Conservation (phyloP, 1,140 invertebrate genomes). For the Aphidius gifuensis region DNA sequence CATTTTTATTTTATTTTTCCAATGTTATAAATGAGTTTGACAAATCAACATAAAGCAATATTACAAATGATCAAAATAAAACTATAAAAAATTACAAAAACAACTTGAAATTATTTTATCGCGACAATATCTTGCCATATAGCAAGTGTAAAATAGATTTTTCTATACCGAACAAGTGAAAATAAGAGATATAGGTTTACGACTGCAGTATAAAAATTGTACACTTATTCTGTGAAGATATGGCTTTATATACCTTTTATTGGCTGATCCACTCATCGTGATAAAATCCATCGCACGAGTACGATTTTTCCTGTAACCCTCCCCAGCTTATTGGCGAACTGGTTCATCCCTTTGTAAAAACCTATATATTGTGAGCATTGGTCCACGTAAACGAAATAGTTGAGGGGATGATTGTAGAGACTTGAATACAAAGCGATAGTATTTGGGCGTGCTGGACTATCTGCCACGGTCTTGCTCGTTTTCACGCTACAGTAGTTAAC, state of each 20-base stretch:
- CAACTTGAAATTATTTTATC: too few species aligned
- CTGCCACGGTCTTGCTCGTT: conserved; percentile 43
- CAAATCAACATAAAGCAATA: too few species aligned
- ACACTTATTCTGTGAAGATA: too few species aligned
- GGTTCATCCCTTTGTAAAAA: conserved; percentile 46
- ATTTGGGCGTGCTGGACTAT: conserved; percentile 46
- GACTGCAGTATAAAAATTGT: too few species aligned
- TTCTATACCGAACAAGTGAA: too few species aligned
- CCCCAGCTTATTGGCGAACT: conserved; percentile 42
- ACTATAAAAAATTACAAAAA: too few species aligned
- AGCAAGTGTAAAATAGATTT: too few species aligned
- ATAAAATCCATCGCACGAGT: conserved; percentile 43
- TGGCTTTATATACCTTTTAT: conserved; percentile 34
- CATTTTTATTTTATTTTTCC: too few species aligned
- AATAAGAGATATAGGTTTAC: too few species aligned
- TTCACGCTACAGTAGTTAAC: conserved; percentile 38
- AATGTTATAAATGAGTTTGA: too few species aligned
- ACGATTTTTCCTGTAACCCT: conserved; percentile 38
- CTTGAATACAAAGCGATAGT: conserved; percentile 47
- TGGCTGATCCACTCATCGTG: conserved; percentile 44
- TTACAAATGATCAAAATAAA: too few species aligned
- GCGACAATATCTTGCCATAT: too few species aligned
- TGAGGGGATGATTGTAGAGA: conserved; percentile 33
- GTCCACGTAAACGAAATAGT: conserved; percentile 49
- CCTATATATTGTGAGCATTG: conserved; percentile 39